Conservation (phyloP, 2,797 vertebrate genomes). For the Xenentodon cancila region DNA sequence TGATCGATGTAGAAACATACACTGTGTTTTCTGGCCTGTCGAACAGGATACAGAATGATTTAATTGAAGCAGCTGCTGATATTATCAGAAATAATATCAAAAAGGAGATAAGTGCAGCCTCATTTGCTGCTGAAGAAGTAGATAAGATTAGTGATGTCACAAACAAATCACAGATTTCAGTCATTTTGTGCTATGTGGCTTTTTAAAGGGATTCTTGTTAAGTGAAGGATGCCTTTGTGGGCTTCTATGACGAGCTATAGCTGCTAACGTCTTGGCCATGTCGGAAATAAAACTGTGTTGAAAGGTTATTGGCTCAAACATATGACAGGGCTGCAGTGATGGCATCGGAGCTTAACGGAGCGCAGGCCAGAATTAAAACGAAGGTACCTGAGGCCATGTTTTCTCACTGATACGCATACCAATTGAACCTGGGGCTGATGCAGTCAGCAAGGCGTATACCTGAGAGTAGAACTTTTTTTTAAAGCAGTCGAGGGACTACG, state of each 20-base stretch:
- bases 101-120: constrained; percentile 1
- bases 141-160: background rate
- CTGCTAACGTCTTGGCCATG: constrained; percentile 1
- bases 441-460: constrained; percentile 32
- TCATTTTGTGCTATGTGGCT: constrained; percentile 30
- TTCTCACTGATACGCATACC: constrained; percentile 28
- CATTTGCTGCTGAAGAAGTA: constrained; percentile 23
- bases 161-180: constrained; percentile 27
- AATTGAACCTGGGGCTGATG: constrained; percentile 32
- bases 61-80: constrained; percentile 8
- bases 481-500: constrained; percentile 5
- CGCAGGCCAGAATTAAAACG: constrained; percentile 19
- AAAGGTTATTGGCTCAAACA: constrained; percentile 8
- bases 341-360: constrained; percentile 33
- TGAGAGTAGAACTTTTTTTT: background rate
- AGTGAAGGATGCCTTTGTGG: constrained; percentile 24
- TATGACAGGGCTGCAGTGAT: constrained; percentile 19
- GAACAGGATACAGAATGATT: constrained; percentile 9
- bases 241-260: constrained; percentile 23
- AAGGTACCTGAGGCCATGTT: constrained; percentile 20
- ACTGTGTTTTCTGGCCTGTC: constrained; percentile 11
- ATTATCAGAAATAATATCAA: constrained; percentile 14
- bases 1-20: background rate
- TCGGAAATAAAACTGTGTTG: constrained; percentile 17
- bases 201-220: background rate